Evolutionary conservation across 2,797 vertebrate genomes (phyloP).

Genomic region (Craterocephalus amniculus): DNA sequence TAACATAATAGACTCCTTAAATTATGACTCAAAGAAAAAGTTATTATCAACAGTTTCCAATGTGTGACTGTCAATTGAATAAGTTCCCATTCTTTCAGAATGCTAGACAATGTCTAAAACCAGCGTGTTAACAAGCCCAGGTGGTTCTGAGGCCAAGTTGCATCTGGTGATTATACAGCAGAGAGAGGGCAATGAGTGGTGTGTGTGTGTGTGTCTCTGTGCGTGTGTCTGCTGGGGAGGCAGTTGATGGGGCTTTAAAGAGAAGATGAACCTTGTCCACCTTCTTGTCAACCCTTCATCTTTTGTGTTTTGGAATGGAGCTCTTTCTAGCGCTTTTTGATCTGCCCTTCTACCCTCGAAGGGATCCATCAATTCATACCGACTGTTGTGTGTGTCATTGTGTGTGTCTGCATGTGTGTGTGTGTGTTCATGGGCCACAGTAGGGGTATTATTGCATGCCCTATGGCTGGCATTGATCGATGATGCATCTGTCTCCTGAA

Average conservation of each 20-base stretch:
- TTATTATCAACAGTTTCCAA: conserved; percentile 23
- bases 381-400: conserved; percentile 32
- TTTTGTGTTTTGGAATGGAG: conserved; percentile 65
- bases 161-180: conserved; percentile 36
- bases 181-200: conserved; percentile 26
- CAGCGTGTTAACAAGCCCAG: conserved; percentile 40
- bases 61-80: conserved; percentile 13
- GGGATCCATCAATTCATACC: conserved; percentile 67
- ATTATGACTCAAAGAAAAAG: conserved; percentile 15
- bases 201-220: conserved; percentile 17
- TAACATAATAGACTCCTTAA: conserved; percentile 25
- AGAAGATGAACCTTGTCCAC: conserved; percentile 74
- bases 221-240: conserved; percentile 17
- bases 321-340: conserved; percentile 62
- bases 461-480: conserved; percentile 80
- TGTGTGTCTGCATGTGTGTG: conserved; percentile 13
- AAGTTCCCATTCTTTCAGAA: conserved; percentile 39
- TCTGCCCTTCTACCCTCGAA: conserved; percentile 63
- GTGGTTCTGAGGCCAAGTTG: conserved; percentile 38
- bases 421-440: conserved; percentile 44
- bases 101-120: conserved; percentile 42
- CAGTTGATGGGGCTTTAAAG: conserved; percentile 39
- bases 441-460: conserved; percentile 70
- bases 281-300: conserved; percentile 74
- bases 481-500: conserved; percentile 70